Conservation (phyloP, 2,888 invertebrate species). For the Sesia bembeciformis region DNA sequence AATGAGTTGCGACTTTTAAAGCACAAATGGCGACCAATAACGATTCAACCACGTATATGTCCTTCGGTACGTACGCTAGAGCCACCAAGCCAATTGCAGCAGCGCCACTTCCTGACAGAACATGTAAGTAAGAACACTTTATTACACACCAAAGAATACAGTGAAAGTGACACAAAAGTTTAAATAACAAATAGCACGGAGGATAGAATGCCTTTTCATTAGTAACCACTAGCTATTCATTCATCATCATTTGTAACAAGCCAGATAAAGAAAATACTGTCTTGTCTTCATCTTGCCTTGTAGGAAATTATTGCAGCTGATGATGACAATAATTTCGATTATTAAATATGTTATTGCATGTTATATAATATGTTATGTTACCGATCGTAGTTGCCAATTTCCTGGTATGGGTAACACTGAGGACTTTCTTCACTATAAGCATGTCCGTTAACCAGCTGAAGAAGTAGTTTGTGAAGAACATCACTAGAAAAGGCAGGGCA, state of each 20-base stretch:
- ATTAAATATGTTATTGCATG: no score
- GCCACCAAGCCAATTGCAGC: constrained; percentile 67
- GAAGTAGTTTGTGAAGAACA: constrained; percentile 82
- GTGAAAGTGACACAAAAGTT: no score
- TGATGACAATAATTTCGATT: no score
- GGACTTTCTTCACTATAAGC: constrained; percentile 66
- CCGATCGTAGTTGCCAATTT: constrained; percentile 74
- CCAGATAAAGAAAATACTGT: background rate
- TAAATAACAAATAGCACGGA: no score
- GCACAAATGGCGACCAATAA: constrained; percentile 76
- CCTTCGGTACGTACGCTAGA: constrained; percentile 67
- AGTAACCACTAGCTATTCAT: no score
- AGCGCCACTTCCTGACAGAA: constrained; percentile 61
- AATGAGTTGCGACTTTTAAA: constrained; percentile 75
- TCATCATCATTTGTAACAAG: no score
- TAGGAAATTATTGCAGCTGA: no score
- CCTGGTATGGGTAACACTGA: constrained; percentile 71
- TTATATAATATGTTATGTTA: constrained; percentile 11
- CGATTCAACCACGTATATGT: constrained; percentile 65
- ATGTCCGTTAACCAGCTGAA: constrained; percentile 80
- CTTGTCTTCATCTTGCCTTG: no score
- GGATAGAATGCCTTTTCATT: no score
- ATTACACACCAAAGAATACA: no score
- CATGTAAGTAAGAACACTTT: background rate
- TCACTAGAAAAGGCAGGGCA: constrained; percentile 82